Percentiles rank a stretch among this genome's conserved stretches.
phyloP scores from a whole-genome alignment of 2,113 vertebrate genomes.

The Tragelaphus strepsiceros region DNA sequence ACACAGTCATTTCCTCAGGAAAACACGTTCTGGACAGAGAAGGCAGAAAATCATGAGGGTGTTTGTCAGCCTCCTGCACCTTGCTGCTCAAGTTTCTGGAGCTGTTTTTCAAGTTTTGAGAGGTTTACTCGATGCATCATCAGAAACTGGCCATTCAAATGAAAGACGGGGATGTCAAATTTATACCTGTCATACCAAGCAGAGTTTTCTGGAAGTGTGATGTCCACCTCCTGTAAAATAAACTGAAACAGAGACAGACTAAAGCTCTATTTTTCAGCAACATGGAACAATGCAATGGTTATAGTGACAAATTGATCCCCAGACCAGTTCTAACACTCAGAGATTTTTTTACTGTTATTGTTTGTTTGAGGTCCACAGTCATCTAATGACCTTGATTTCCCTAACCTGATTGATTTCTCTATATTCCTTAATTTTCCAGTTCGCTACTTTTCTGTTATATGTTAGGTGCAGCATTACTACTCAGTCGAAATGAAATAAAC shows the following conservation, averaged over 20 bases:
- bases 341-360: not conserved
- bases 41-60: not conserved
- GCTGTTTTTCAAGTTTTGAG: conserved; percentile 80
- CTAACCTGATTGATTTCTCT: not conserved
- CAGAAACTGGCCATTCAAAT: conserved; percentile 88
- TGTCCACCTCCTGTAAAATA: conserved; percentile 88
- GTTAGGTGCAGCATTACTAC: not conserved
- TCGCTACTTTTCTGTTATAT: not conserved
- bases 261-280: not conserved
- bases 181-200: conserved; percentile 87
- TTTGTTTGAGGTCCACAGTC: not conserved
- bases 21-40: not conserved
- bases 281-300: not conserved
- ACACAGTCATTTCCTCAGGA: not conserved
- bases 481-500: conserved; percentile 13
- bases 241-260: conserved; percentile 78
- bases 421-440: not conserved
- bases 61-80: conserved; percentile 20
- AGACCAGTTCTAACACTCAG: not conserved
- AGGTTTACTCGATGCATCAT: conserved; percentile 89
- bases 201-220: conserved; percentile 85
- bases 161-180: conserved; percentile 90
- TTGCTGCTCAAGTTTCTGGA: conserved; percentile 78
- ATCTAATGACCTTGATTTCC: not conserved
- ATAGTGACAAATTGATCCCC: not conserved